Conservation (phyloP, 2,113 vertebrate genomes). For the Lamprologus callipterus region DNA sequence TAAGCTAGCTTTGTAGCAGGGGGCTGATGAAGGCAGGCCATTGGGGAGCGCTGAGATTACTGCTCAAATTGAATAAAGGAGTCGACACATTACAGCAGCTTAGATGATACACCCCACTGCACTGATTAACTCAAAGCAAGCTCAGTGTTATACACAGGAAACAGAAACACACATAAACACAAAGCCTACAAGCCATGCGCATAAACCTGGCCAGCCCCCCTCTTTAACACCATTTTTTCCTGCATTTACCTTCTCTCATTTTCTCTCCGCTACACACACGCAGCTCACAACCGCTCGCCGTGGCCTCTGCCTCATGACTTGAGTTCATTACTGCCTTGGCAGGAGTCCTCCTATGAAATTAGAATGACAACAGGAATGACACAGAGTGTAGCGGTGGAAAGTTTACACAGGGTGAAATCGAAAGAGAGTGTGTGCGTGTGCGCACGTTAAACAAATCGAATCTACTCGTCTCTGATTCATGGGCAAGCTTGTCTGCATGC, state of each 20-base stretch:
- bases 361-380: constrained; percentile 55
- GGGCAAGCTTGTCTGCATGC: constrained; percentile 42
- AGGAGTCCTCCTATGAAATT: constrained; percentile 50
- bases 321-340: constrained; percentile 55
- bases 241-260: background rate
- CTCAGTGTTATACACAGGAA: background rate
- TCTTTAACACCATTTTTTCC: background rate
- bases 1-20: constrained; percentile 28
- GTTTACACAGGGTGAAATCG: constrained; percentile 37
- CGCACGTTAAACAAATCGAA: constrained; percentile 34
- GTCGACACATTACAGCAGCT: constrained; percentile 55
- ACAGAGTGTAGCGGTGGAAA: constrained; percentile 24
- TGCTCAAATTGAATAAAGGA: constrained; percentile 54
- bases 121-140: constrained; percentile 47
- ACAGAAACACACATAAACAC: background rate
- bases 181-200: background rate
- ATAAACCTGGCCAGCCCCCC: background rate
- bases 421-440: background rate
- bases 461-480: constrained; percentile 49
- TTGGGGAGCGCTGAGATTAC: constrained; percentile 50
- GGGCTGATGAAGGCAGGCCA: constrained; percentile 45
- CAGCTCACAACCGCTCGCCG: background rate
- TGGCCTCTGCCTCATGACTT: constrained; percentile 32
- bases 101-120: constrained; percentile 46
- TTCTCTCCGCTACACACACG: background rate